Evolutionary conservation across 2,113 vertebrate genomes (phyloP).

Genomic region (Takifugu bimaculatus): DNA sequence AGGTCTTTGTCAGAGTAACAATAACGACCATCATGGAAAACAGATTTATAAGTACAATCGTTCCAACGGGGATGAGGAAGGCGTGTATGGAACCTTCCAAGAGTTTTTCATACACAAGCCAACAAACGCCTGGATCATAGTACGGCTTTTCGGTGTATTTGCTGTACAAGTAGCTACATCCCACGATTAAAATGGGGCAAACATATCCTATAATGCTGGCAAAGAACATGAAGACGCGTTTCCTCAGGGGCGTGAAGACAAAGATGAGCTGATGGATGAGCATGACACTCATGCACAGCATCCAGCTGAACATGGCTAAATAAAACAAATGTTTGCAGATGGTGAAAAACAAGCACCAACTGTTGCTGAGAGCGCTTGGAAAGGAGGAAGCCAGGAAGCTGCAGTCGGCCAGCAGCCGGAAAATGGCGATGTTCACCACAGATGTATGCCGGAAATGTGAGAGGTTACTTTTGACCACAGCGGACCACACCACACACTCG

Average conservation of each 20-base stretch:
- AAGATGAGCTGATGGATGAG: conserved; percentile 92
- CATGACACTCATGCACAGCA: conserved; percentile 87
- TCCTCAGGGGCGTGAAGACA: conserved; percentile 85
- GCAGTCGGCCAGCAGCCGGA: conserved; percentile 79
- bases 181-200: conserved; percentile 80
- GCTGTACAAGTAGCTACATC: conserved; percentile 76
- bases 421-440: conserved; percentile 84
- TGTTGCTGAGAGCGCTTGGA: not conserved
- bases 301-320: conserved; percentile 92
- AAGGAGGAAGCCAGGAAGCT: conserved; percentile 75
- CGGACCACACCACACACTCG: conserved; percentile 88
- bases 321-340: conserved; percentile 86
- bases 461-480: conserved; percentile 84
- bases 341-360: conserved; percentile 71
- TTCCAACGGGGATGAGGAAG: conserved; percentile 81
- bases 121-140: conserved; percentile 65
- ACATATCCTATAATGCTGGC: conserved; percentile 83
- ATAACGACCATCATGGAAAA: conserved; percentile 85
- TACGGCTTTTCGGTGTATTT: conserved; percentile 68
- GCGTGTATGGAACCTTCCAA: conserved; percentile 81
- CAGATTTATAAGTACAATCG: conserved; percentile 80
- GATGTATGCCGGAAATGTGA: conserved; percentile 87
- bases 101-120: conserved; percentile 73
- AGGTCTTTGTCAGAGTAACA: conserved; percentile 81
- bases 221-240: conserved; percentile 78